These are phyloP conservation scores for Oophaga sylvatica DNA, from an alignment of 2,797 vertebrate species.

Conservation along the genomic window DNA sequence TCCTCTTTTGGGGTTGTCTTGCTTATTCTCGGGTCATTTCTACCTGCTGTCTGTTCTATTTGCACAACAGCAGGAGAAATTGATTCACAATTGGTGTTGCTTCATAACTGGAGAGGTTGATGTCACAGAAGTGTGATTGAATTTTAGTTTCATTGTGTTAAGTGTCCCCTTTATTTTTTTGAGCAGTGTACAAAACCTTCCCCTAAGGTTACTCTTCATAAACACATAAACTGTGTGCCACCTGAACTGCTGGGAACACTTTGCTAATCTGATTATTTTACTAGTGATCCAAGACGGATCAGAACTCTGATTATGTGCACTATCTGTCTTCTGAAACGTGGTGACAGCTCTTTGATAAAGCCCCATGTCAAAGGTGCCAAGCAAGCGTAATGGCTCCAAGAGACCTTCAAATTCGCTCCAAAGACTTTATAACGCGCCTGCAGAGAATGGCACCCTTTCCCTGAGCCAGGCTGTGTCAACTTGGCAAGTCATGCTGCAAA, in stretches of 20 bases:
- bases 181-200: neutral
- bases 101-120: too few species aligned
- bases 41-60: too few species aligned
- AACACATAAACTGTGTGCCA: neutral
- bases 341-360: conserved; percentile 35
- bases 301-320: conserved; percentile 5
- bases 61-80: too few species aligned
- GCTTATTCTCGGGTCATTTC: too few species aligned
- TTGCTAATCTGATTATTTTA: conserved; percentile 19
- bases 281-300: neutral
- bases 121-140: too few species aligned
- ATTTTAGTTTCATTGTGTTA: too few species aligned
- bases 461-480: conserved; percentile 19
- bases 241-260: neutral
- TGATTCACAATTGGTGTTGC: too few species aligned
- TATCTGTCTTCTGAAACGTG: conserved; percentile 22
- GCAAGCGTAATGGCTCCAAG: neutral
- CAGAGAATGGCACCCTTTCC: conserved; percentile 18
- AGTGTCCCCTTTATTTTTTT: too few species aligned
- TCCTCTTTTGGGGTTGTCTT: too few species aligned
- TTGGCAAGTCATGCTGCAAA: conserved; percentile 34
- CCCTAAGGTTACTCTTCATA: neutral
- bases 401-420: conserved; percentile 20
- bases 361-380: conserved; percentile 22
- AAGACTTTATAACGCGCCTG: neutral